These are phyloP conservation scores for Stictocephala bisonia DNA, from an alignment of 2,888 invertebrate species.

Conservation along the genomic window DNA sequence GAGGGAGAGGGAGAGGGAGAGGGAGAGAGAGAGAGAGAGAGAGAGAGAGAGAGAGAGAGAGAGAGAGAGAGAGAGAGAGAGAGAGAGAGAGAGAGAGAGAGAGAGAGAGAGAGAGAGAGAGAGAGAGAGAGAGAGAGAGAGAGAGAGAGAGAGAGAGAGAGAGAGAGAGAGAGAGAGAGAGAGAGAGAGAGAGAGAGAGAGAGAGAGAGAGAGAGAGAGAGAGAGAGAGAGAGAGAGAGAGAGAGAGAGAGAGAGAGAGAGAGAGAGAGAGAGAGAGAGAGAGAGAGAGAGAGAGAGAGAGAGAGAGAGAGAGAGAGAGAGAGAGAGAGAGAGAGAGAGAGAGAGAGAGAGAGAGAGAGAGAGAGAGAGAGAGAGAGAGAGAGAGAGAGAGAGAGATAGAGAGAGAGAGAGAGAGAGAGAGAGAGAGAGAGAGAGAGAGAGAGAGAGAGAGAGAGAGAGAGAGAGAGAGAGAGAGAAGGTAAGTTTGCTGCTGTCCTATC, in stretches of 20 bases:
- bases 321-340: not conserved
- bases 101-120: not conserved
- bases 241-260: not conserved
- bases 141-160: not conserved
- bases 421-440: too few species aligned
- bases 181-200: not conserved
- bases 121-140: not conserved
- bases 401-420: too few species aligned
- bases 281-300: not conserved
- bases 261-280: not conserved
- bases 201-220: not conserved
- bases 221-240: not conserved
- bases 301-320: not conserved
- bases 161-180: not conserved
- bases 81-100: not conserved
- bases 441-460: too few species aligned
- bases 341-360: not conserved
- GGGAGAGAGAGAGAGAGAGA: not conserved
- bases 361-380: too few species aligned
- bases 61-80: not conserved
- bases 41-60: not conserved
- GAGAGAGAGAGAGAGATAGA: too few species aligned
- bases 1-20: not conserved
- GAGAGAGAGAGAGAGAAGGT: too few species aligned
- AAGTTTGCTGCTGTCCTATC: too few species aligned